These are phyloP conservation scores for Aleadryas rufinucha DNA, from an alignment of 2,113 vertebrate species.

Conservation along the genomic window DNA sequence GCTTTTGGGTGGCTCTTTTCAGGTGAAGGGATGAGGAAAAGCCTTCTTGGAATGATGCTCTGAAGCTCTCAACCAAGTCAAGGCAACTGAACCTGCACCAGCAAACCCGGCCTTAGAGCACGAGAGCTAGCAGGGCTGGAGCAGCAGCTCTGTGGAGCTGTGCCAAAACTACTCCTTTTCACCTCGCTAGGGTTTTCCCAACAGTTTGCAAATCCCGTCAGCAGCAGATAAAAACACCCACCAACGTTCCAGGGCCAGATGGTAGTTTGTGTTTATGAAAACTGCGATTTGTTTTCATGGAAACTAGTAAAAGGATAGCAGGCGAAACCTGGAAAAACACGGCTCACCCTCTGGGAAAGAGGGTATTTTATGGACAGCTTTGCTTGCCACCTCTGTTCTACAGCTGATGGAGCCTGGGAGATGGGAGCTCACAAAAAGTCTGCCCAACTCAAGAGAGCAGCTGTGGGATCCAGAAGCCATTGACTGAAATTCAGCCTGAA, in stretches of 20 bases:
- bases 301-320: background rate
- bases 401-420: background rate
- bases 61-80: background rate
- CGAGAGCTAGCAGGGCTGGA: rapidly evolving
- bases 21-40: background rate
- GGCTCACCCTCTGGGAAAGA: background rate
- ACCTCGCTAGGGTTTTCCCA: constrained; percentile 31
- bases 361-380: background rate
- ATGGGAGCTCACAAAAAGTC: background rate
- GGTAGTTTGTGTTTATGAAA: constrained; percentile 45
- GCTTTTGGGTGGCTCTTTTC: background rate
- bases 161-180: background rate
- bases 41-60: background rate
- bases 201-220: background rate
- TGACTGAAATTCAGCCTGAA: background rate
- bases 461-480: background rate
- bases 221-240: background rate
- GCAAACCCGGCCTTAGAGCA: rapidly evolving
- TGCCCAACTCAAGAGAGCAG: background rate
- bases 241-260: constrained; percentile 22
- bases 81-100: background rate
- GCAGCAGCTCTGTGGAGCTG: background rate
- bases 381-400: background rate
- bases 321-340: constrained; percentile 14
- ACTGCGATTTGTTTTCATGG: constrained; percentile 39